Percentiles rank a stretch among this genome's conserved stretches.
phyloP scores from a whole-genome alignment of 2,797 vertebrate genomes.

The Helostoma temminkii region DNA sequence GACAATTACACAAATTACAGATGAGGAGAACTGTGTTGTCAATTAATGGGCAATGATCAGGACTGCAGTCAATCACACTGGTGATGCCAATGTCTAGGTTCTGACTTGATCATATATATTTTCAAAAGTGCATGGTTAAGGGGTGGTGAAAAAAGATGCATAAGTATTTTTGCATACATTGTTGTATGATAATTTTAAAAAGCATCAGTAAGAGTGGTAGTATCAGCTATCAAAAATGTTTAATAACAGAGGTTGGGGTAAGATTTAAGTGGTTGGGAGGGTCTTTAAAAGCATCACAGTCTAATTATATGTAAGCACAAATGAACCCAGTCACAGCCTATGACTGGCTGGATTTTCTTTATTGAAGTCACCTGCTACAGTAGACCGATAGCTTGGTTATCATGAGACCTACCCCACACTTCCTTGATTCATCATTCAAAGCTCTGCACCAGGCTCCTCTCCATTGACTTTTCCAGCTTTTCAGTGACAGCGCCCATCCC shows the following conservation, averaged over 20 bases:
- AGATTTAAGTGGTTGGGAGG: neutral
- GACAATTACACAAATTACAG: neutral
- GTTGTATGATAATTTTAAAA: neutral
- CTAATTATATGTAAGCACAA: neutral
- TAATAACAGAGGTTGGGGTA: neutral
- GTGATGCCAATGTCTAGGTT: neutral
- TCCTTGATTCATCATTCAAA: conserved; percentile 84
- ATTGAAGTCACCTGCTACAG: conserved; percentile 55
- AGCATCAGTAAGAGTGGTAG: neutral
- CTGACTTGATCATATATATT: conserved; percentile 15
- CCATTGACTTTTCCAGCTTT: conserved; percentile 91
- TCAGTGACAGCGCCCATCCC: conserved; percentile 90
- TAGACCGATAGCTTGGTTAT: conserved; percentile 11
- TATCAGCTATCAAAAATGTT: neutral
- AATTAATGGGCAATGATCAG: conserved; percentile 12
- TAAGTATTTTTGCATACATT: neutral
- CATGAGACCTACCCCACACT: conserved; percentile 84
- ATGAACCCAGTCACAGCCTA: neutral
- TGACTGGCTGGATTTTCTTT: conserved; percentile 10
- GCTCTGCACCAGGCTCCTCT: conserved; percentile 89
- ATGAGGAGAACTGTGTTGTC: neutral
- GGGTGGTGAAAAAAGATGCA: neutral
- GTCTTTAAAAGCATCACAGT: neutral
- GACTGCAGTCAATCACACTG: neutral
- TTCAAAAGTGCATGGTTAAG: too few species aligned